Evolutionary conservation across 2,113 vertebrate species (phyloP).

Genomic region (Lipotes vexillifer): DNA sequence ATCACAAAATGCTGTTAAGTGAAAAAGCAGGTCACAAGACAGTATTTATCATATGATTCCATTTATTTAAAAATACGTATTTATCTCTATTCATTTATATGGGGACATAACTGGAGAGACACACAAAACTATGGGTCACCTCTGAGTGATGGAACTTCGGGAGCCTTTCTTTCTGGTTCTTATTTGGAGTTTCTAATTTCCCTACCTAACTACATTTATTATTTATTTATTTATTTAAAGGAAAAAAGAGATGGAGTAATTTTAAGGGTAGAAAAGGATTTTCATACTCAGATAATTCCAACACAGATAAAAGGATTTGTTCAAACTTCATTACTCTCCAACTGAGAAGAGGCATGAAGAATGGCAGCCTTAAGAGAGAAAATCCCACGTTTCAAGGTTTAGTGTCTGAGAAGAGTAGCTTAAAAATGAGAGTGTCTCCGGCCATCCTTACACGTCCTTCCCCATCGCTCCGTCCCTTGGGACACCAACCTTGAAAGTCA

Average conservation of each 20-base stretch:
- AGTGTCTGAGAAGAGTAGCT: conserved; percentile 12
- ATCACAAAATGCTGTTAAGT: neutral
- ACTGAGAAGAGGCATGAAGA: conserved; percentile 45
- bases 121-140: neutral
- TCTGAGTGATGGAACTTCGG: neutral
- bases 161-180: neutral
- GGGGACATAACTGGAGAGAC: neutral
- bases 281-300: conserved; percentile 51
- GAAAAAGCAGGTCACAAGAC: neutral
- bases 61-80: neutral
- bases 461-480: accelerated
- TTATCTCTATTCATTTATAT: neutral
- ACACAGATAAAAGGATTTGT: conserved; percentile 62
- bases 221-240: neutral
- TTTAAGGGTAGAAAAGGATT: conserved; percentile 55
- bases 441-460: neutral
- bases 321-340: conserved; percentile 48
- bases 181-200: conserved; percentile 4
- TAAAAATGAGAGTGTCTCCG: conserved; percentile 30
- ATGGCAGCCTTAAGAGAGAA: neutral
- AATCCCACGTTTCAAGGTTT: neutral
- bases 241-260: conserved; percentile 35
- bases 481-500: conserved; percentile 33
- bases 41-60: neutral
- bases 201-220: neutral